These are phyloP conservation scores for Ganaspis brasiliensis DNA, from an alignment of 2,888 invertebrate genomes.

Conservation along the genomic window DNA sequence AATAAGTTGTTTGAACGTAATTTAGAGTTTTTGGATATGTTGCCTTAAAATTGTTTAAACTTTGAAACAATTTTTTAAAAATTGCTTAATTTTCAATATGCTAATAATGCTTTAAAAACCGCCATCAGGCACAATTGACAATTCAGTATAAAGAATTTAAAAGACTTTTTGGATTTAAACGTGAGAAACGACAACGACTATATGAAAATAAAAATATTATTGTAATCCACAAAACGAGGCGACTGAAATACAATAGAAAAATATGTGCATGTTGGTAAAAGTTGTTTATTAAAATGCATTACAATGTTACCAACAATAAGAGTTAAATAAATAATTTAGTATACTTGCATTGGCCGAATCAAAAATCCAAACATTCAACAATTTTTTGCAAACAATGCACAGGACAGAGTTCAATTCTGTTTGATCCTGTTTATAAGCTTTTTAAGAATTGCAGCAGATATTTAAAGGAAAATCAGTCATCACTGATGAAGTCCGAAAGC, in stretches of 20 bases:
- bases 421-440: slow-evolving; percentile 17
- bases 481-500: background rate
- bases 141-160: too few relatives aligned
- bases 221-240: too few relatives aligned
- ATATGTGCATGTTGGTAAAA: background rate
- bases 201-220: too few relatives aligned
- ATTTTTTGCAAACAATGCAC: background rate
- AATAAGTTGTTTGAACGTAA: too few relatives aligned
- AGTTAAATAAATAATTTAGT: slow-evolving; percentile 12
- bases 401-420: slow-evolving; percentile 24
- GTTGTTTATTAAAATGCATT: background rate
- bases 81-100: too few relatives aligned
- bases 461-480: background rate
- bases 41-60: too few relatives aligned
- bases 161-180: too few relatives aligned
- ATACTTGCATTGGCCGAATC: background rate
- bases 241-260: background rate
- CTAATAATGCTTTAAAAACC: too few relatives aligned
- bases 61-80: too few relatives aligned
- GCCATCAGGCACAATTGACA: too few relatives aligned
- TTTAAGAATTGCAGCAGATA: background rate
- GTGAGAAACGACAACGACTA: too few relatives aligned
- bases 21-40: too few relatives aligned
- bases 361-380: background rate
- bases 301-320: background rate